Evolutionary conservation across 2,888 invertebrate genomes (phyloP).

Genomic region (Melanophora roralis): DNA sequence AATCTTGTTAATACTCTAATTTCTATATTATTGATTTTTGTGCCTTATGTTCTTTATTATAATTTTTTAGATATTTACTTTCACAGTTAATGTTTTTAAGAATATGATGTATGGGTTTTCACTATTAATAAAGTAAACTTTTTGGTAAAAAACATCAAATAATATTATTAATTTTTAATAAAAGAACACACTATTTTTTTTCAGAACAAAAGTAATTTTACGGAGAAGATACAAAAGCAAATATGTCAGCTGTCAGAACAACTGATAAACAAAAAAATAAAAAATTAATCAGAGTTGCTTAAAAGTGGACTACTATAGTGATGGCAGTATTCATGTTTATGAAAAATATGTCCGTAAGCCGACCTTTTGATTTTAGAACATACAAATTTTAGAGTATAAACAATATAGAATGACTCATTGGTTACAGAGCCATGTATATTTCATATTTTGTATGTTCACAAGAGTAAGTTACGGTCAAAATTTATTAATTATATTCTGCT

Average conservation of each 20-base stretch:
- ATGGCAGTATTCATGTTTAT: too few species aligned
- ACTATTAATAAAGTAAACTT: neutral
- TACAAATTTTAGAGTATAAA: too few species aligned
- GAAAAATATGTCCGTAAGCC: too few species aligned
- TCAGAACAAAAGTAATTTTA: constrained; percentile 46
- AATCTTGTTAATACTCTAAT: neutral
- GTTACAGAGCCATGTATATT: too few species aligned
- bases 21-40: constrained; percentile 51
- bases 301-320: too few species aligned
- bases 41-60: constrained; percentile 40
- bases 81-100: neutral
- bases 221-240: constrained; percentile 17
- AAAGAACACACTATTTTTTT: constrained; percentile 31
- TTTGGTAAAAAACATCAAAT: constrained; percentile 30
- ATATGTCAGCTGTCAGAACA: constrained; percentile 43
- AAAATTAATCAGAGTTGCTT: neutral
- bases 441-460: too few species aligned
- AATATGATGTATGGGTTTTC: constrained; percentile 13
- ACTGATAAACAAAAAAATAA: neutral
- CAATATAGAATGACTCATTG: too few species aligned
- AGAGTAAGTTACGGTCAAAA: too few species aligned
- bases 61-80: neutral
- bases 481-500: too few species aligned
- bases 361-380: too few species aligned
- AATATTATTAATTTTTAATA: constrained; percentile 37